These are phyloP conservation scores for Tenthredo scrophulariae DNA, from an alignment of 2,888 invertebrate species.

Conservation along the genomic window DNA sequence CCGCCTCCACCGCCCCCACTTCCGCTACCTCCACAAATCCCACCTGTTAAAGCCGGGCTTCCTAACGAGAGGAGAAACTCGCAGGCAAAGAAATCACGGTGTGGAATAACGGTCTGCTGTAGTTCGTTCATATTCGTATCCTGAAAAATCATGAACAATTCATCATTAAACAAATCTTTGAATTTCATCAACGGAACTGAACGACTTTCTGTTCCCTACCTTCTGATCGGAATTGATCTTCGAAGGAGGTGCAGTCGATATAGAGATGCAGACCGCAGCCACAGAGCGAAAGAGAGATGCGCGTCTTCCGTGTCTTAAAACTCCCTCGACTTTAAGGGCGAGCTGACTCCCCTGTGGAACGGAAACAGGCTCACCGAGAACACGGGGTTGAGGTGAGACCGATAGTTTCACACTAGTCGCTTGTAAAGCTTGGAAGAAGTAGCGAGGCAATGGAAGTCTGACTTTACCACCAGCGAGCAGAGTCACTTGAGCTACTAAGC, in stretches of 20 bases:
- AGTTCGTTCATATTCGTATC: constrained; percentile 80
- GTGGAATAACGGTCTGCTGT: constrained; percentile 90
- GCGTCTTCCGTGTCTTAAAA: constrained; percentile 87
- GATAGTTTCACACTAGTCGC: constrained; percentile 90
- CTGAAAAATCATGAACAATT: constrained; percentile 64
- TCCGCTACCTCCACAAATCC: constrained; percentile 67
- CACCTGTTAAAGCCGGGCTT: constrained; percentile 71
- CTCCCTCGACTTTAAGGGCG: constrained; percentile 96
- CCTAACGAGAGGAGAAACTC: constrained; percentile 90
- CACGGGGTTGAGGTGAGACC: constrained; percentile 89
- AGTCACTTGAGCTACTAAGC: constrained; percentile 82
- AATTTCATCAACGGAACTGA: not conserved
- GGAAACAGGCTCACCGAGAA: constrained; percentile 90
- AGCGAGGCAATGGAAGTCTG: constrained; percentile 84
- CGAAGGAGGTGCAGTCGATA: constrained; percentile 80
- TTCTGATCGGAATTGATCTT: constrained; percentile 80
- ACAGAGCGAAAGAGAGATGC: constrained; percentile 87
- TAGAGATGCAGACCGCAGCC: constrained; percentile 85
- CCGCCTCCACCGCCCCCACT: constrained; percentile 80
- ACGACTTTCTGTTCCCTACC: constrained; percentile 65
- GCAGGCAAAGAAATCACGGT: constrained; percentile 96
- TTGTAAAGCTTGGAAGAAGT: constrained; percentile 92
- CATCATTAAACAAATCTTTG: not conserved
- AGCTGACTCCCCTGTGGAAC: constrained; percentile 92
- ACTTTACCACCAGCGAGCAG: constrained; percentile 79